Evolutionary conservation across 1,140 invertebrate species (phyloP), one percentile per base, ranked within the genome.

Genomic region (Drosophila sulfurigaster): DNA sequence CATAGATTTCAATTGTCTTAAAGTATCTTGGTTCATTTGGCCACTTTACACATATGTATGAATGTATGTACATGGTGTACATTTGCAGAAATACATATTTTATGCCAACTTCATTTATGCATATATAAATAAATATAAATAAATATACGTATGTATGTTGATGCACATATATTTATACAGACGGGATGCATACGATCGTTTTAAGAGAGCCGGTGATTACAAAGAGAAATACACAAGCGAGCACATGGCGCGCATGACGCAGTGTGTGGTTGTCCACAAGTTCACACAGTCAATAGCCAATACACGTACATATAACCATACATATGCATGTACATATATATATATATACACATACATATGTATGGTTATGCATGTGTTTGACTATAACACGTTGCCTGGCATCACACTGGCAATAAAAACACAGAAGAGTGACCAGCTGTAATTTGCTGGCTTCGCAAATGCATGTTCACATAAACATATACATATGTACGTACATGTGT

Each of bases 211-310:
- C 48, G 64, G 35, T 30, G 59, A 59, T 38, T 52, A 5, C 1
- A 11, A 75, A 75, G 35, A 58, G 67, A 13, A 25, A 13, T 10
- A 56, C 43, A 76, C 62, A 91, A 91, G 91, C 65, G 86, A 91
- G 91, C 91, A 92, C 91, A 92, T 91, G 90, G 91, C 91, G 91
- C 91, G 86, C 87, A 91, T 91, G 91, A 86, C 86, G 69, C 65
- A 82, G 35, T 70, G 48, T 67, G 60, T 63, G 62, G 51, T 56
- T 80, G 43, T 54, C 10, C 16, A 11, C 38, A 51, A 60, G 15
- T 49, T 46, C 48, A 58, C 35, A 64, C 1, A 25, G n/a, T 45
- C 32, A 15, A 28, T 11, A 25, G 13, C 56, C 69, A 25, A 65
- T 52, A 66, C 65, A 76, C 15, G 28, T 16, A 76, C 15, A 20